Evolutionary conservation across 2,797 vertebrate species (phyloP).

Genomic region (Melanogrammus aeglefinus): DNA sequence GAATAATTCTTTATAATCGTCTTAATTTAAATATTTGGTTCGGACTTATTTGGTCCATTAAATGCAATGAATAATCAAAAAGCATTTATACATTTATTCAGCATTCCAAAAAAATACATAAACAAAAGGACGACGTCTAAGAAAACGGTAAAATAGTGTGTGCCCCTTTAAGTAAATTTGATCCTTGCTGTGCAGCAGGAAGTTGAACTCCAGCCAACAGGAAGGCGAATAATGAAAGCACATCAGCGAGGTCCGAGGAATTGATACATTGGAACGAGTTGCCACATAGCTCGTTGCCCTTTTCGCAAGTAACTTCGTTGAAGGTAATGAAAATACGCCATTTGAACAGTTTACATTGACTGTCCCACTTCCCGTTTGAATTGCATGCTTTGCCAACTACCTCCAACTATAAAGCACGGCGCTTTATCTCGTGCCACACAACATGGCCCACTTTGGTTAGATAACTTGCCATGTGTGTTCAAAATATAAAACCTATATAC

Average conservation of each 20-base stretch:
- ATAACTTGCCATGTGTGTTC: constrained; percentile 22
- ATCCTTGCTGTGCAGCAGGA: constrained; percentile 61
- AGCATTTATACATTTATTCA: background rate
- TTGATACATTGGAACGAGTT: constrained; percentile 38
- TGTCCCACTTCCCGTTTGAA: no score
- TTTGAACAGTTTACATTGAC: no score
- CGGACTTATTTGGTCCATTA: background rate
- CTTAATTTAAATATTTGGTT: background rate
- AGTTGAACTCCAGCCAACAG: constrained; percentile 51
- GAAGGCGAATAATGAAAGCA: constrained; percentile 47
- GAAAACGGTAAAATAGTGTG: background rate
- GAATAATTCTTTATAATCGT: background rate
- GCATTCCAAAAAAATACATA: background rate
- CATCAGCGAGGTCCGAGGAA: constrained; percentile 46
- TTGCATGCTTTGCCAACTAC: no score
- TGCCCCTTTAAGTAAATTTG: constrained; percentile 51
- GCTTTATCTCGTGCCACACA: constrained; percentile 17
- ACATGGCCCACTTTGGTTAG: constrained; percentile 47
- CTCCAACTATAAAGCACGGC: background rate
- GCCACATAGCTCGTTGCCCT: background rate
- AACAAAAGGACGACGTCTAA: background rate
- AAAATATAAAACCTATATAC: no score
- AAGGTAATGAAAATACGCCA: constrained; percentile 44
- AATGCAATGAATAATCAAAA: background rate
- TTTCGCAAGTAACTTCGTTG: background rate